These are phyloP conservation scores for Conistra vaccinii DNA, from an alignment of 2,888 invertebrate species.

Conservation along the genomic window DNA sequence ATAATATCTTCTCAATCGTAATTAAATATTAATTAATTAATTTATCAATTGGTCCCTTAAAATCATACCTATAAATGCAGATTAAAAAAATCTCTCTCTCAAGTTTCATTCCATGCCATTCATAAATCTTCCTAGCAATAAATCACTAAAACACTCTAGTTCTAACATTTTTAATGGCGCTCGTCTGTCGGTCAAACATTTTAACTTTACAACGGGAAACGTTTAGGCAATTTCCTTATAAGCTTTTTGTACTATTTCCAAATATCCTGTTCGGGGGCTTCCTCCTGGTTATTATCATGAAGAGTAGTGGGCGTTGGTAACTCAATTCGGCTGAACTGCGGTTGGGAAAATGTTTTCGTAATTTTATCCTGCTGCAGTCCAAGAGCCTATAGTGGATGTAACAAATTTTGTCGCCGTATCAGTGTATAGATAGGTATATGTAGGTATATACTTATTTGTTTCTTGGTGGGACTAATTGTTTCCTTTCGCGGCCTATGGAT, in stretches of 20 bases:
- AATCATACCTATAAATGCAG: not conserved
- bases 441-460: not conserved
- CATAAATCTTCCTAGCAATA: constrained; percentile 12
- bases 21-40: not conserved
- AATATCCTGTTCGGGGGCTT: constrained; percentile 74
- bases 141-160: constrained; percentile 51
- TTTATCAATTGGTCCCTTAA: not conserved
- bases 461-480: not conserved
- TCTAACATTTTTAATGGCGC: constrained; percentile 46
- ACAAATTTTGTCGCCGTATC: not conserved
- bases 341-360: constrained; percentile 6
- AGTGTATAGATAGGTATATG: not conserved
- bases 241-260: constrained; percentile 75
- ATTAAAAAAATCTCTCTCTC: not conserved
- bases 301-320: constrained; percentile 44
- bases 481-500: not conserved
- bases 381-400: too few species aligned
- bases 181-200: constrained; percentile 57
- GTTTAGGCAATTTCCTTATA: constrained; percentile 77
- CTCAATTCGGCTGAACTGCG: constrained; percentile 18
- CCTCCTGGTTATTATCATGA: constrained; percentile 55
- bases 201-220: constrained; percentile 73
- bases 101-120: too few species aligned
- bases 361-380: not conserved
- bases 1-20: not conserved